Base-by-base conservation (phyloP, 2,797 vertebrate genomes). In the Parauchenoglanis ngamensis region DNA sequence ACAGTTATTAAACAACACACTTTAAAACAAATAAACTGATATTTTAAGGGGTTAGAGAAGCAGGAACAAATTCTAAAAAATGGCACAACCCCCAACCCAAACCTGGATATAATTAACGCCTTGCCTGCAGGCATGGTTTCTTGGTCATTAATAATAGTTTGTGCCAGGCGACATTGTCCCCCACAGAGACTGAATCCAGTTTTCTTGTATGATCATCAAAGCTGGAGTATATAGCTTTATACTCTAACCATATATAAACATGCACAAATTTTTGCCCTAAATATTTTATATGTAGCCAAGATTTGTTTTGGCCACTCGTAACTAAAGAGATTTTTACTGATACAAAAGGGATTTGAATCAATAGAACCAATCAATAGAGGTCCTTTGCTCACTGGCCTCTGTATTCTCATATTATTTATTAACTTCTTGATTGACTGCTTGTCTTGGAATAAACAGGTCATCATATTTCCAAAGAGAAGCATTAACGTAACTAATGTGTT, bases 91-190 rank as follows among this genome's bases (percentile, higher is more conserved):
- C 92, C 93, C 93, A 57, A 91, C 93, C 91, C 94, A 91, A 92
- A 82, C 88, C 25, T 59, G 87, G 90, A 94, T 95, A 95, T 96
- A 95, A 96, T 96, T 95, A 96, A 96, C 93, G 91, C 93, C 92
- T 94, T 87, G 93, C 94, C 94, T 92, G 93, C 94, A 94, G 95
- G 94, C 94, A 93, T 93, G 92, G 94, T 94, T 94, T 93, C 93
- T 91, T 90, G 92, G 92, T 95, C 94, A 95, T 96, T 96, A 95
- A 95, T 95, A 96, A 94, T 91, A 93, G 93, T 94, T 95, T 94
- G 94, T 93, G 93, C 94, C 93, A 93, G 91, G 92, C 91, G 82
- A 92, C 92, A 92, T 93, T 93, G 93, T 94, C 93, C 94, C 93
- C 94, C 93, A 94, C 90, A 91, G 91, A 91, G 94, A 93, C 92